Conservation (phyloP, 1,140 invertebrate species). For the Drosophila paulistorum region DNA sequence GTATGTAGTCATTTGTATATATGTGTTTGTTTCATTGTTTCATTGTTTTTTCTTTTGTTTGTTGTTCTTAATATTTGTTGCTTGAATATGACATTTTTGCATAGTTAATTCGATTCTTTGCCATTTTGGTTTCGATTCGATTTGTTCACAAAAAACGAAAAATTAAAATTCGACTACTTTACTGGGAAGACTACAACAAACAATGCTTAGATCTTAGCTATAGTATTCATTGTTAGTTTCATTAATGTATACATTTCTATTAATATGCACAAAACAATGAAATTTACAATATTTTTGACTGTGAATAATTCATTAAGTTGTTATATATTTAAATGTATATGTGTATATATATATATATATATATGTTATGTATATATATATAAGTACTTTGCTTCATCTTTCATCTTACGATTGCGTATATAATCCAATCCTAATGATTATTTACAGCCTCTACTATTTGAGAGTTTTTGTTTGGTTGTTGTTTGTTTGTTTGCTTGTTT, state of each 20-base stretch:
- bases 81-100: too few species aligned
- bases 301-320: conserved; percentile 8
- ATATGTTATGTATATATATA: neutral
- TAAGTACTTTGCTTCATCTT: neutral
- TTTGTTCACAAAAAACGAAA: neutral
- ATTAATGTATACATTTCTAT: conserved; percentile 1
- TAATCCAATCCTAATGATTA: conserved; percentile 2
- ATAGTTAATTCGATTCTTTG: neutral
- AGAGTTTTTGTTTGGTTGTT: neutral
- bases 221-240: conserved; percentile 7
- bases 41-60: too few species aligned
- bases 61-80: neutral
- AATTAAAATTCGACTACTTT: neutral
- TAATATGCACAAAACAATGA: conserved; percentile 8
- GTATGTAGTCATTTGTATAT: neutral
- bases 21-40: neutral
- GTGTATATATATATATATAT: neutral
- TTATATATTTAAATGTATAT: too few species aligned
- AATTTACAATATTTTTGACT: conserved; percentile 12
- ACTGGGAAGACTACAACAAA: conserved; percentile 3
- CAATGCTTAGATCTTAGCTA: conserved; percentile 6
- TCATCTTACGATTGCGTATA: conserved; percentile 3
- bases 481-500: neutral
- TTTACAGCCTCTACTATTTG: conserved; percentile 12
- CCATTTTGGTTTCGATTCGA: neutral